Percentiles rank a stretch among this genome's conserved stretches.
Evolutionary conservation across 2,797 vertebrate genomes (phyloP).

Genomic region (Cichlasoma orientale): DNA sequence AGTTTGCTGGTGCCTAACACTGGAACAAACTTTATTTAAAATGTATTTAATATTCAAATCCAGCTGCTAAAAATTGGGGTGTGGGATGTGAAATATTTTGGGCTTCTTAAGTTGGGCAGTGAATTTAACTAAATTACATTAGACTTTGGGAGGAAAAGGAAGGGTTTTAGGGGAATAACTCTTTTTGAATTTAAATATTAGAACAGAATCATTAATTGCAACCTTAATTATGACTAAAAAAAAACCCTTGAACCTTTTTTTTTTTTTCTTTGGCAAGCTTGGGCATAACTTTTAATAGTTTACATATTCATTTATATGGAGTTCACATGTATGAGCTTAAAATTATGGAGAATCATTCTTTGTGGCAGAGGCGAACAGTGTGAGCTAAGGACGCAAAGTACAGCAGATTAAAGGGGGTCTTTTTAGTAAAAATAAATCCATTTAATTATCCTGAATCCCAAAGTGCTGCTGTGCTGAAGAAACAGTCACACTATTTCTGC

Average conservation of each 20-base stretch:
- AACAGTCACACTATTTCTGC: neutral
- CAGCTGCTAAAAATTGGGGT: no score
- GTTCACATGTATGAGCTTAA: no score
- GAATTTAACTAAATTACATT: no score
- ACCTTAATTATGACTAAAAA: neutral
- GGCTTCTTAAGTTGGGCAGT: no score
- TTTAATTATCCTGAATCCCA: neutral
- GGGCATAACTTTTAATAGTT: neutral
- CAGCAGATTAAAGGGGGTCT: neutral
- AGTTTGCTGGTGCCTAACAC: no score
- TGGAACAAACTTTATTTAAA: no score
- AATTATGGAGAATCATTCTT: neutral
- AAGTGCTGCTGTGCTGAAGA: neutral
- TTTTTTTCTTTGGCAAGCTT: neutral
- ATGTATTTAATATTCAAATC: no score
- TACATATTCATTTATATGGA: neutral
- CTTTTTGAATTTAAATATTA: neutral
- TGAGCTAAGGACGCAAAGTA: neutral
- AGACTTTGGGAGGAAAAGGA: no score
- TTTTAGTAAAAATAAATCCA: neutral
- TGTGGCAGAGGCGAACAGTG: neutral
- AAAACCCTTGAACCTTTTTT: no score
- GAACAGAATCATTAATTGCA: neutral
- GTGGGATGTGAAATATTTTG: no score
- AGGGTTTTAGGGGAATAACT: no score